phyloP scores from a whole-genome alignment of 2,113 vertebrate species.

The Gopherus evgoodei region DNA sequence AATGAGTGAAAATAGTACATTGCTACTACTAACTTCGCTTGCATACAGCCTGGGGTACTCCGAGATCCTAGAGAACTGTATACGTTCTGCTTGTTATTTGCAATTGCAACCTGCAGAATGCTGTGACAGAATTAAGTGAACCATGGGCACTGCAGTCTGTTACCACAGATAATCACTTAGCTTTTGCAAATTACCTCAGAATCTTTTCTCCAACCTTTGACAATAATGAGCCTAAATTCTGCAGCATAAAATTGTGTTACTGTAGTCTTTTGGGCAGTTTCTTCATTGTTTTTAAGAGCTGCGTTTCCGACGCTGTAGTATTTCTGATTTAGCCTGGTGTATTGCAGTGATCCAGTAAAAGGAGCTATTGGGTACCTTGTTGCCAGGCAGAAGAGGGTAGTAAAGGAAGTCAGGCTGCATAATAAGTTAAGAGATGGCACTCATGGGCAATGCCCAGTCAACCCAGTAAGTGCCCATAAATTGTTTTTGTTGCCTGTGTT shows the following conservation, averaged over 20 bases:
- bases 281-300: background rate
- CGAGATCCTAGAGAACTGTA: background rate
- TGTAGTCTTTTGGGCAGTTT: background rate
- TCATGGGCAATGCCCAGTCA: background rate
- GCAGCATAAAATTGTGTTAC: background rate
- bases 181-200: conserved; percentile 62
- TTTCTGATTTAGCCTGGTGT: background rate
- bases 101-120: conserved; percentile 39
- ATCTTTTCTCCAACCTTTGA: conserved; percentile 63
- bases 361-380: background rate
- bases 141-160: conserved; percentile 62
- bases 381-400: background rate
- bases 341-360: fast-evolving
- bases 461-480: background rate
- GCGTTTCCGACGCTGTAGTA: background rate
- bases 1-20: conserved; percentile 8
- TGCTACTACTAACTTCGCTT: background rate
- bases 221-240: conserved; percentile 50
- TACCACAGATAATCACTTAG: conserved; percentile 41
- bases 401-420: background rate
- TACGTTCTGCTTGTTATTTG: conserved; percentile 44
- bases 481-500: background rate
- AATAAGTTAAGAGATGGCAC: background rate
- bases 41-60: background rate
- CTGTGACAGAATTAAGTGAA: conserved; percentile 61